Base-by-base conservation (phyloP, 2,113 vertebrate species). In the Chloropsis hardwickii region DNA sequence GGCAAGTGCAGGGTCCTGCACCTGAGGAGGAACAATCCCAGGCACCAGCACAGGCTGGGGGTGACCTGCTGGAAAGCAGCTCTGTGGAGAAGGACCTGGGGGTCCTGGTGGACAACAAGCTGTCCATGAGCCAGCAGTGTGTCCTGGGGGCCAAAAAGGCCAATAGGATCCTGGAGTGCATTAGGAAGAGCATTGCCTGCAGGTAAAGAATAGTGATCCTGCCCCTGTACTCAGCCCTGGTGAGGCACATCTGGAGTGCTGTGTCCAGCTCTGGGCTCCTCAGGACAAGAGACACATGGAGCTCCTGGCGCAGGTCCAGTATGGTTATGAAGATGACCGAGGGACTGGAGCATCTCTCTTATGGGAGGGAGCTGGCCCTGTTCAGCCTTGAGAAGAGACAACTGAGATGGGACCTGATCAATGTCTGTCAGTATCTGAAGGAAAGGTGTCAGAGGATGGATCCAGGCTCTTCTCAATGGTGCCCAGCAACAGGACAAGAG, bases 221-320 rank as follows among this genome's bases (percentile, higher is more conserved):
- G 39, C 0, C 13, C 21, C 25, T 61, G 10, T 72, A 1, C 13
- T 25, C 3, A 8, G 33, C 5, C 8, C 21, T 25, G 12, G 10
- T 53, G 57, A 53, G 39, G 47, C 12, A 20, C 56, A 42, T 28
- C 45, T 61, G 47, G 16, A 53, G 12, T 10, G 18, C 28, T 73
- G 48, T 47, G 58, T 11, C 11, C 48, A 64, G n/a, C 12, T 47
- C 60, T 56, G 40, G 29, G 11, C 15, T 56, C 42, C 29, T 29
- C 19, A 40, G 14, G 0, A 15, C 1, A 3, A 27, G 23, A 39
- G 39, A 47, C 5, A 47, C 9, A 23, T 1, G 42, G 19, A 74
- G 19, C 5, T 29, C 5, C n/a, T 56, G 35, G 10, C 42, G 51
- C 2, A 6, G 6, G 16, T 19, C 51, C 42, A 29, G 8, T 31